A percentile compares a stretch with the other conserved stretches of the same genome.
These are phyloP conservation scores for Mustela lutreola DNA, from an alignment of 2,113 vertebrate genomes.

Conservation along the genomic window DNA sequence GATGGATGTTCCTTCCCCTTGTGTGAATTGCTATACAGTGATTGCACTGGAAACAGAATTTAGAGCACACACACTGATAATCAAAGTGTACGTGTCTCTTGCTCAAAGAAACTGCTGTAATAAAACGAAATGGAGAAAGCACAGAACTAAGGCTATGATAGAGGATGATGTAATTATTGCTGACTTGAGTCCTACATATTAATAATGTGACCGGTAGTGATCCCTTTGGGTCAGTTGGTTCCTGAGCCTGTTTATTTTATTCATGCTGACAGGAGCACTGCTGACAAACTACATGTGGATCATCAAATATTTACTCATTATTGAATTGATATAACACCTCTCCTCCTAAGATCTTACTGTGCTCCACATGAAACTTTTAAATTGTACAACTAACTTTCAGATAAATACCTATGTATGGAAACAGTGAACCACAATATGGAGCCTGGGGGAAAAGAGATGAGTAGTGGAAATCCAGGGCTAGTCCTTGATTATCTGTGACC, in stretches of 20 bases:
- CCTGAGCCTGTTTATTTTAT: slow-evolving; percentile 81
- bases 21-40: not conserved
- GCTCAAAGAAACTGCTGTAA: slow-evolving; percentile 60
- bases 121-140: slow-evolving; percentile 60
- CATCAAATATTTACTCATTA: slow-evolving; percentile 76
- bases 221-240: slow-evolving; percentile 80
- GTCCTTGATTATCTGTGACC: not conserved
- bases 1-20: slow-evolving; percentile 26
- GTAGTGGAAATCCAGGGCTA: not conserved
- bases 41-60: not conserved
- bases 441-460: not conserved
- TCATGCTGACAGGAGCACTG: slow-evolving; percentile 71
- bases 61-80: not conserved
- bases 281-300: slow-evolving; percentile 69
- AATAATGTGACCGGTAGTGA: slow-evolving; percentile 68
- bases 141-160: slow-evolving; percentile 35
- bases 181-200: slow-evolving; percentile 78
- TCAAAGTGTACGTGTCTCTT: slow-evolving; percentile 26
- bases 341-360: slow-evolving; percentile 59
- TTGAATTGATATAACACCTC: slow-evolving; percentile 16
- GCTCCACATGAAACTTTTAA: slow-evolving; percentile 60
- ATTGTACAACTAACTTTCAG: slow-evolving; percentile 51
- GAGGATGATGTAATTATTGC: slow-evolving; percentile 75
- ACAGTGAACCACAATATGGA: not conserved
- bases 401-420: not conserved